Evolutionary conservation across 1,140 invertebrate species (phyloP), one percentile per base, ranked within the genome.

Genomic region (Ceratoteleas bidentatus): DNA sequence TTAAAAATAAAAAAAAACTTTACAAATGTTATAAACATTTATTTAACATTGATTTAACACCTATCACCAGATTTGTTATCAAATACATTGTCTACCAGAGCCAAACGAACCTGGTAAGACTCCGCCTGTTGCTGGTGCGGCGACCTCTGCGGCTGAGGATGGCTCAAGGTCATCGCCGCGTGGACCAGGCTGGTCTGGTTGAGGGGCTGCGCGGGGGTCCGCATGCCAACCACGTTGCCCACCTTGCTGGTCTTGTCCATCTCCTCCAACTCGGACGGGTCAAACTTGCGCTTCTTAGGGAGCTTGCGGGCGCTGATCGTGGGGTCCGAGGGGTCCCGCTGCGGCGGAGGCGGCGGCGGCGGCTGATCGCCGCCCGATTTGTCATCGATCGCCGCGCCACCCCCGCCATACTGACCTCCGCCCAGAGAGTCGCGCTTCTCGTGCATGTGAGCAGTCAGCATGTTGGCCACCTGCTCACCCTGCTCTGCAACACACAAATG

Each of bases 271-370:
- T 96, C 96, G 16, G 95, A 94, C 70, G 95, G 96, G 92, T 96
- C 95, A 86, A 96, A 97, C 91, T 97, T 97, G 73, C 96, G 93
- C 91, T 97, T 97, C 90, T 97, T 97, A 72, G 96, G 96, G 90
- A 97, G 93, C 88, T 96, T 96, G 69, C 90, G 90, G 75, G 88
- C 89, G 77, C 87, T 90, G 80, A 90, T 88, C 24, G 85, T 90
- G 14, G 90, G 88, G 85, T 91, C 90, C 24, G 89, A 90, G 9
- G 68, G 85, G 84, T 90, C 88, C 81, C 89, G 87, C 75, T 88
- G 88, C 32, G 88, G 85, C 45, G 85, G 85, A 58, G 86, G 84
- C 57, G 85, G 84, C 38, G 88, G 87, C 85, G 88, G 88, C 87
- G 88, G 87, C 62, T 89, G 86, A 85, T 90, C 87, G 77, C 57